phyloP scores from a whole-genome alignment of 1,140 invertebrate species.

The Akabosia matsudoensis region DNA sequence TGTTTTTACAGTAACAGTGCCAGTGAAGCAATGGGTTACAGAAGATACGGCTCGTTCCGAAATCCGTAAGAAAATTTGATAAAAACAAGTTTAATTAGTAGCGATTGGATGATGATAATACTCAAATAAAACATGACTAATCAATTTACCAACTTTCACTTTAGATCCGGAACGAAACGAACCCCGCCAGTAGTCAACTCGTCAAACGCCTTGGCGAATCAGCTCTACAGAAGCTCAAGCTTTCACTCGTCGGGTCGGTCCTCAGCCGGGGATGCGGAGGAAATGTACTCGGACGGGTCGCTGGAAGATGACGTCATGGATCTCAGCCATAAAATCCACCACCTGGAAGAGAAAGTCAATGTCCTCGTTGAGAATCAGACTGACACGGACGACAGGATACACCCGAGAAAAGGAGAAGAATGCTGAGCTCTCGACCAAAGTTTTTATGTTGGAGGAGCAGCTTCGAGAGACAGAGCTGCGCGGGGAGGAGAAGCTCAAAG shows the following conservation, averaged over 20 bases:
- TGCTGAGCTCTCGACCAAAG: constrained; percentile 78
- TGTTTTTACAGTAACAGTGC: constrained; percentile 32
- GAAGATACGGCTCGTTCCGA: constrained; percentile 44
- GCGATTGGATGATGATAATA: too few species aligned
- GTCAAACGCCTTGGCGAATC: constrained; percentile 51
- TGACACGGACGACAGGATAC: constrained; percentile 78
- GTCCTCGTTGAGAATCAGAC: constrained; percentile 78
- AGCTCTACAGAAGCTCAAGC: constrained; percentile 82
- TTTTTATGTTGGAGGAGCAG: constrained; percentile 88
- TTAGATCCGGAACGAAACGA: constrained; percentile 55
- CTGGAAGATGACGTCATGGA: constrained; percentile 86
- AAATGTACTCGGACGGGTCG: constrained; percentile 87
- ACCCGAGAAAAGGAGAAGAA: constrained; percentile 83
- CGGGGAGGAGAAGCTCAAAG: constrained; percentile 75
- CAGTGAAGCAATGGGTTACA: constrained; percentile 40
- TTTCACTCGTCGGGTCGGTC: constrained; percentile 85
- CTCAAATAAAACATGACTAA: background rate
- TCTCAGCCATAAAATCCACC: constrained; percentile 84
- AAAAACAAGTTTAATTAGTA: too few species aligned
- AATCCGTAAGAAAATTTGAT: constrained; percentile 46
- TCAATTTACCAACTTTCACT: constrained; percentile 48
- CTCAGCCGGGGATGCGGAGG: constrained; percentile 82
- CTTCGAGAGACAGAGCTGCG: constrained; percentile 81
- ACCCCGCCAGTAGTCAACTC: constrained; percentile 34
- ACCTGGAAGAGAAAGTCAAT: constrained; percentile 85